Evolutionary conservation across 2,113 vertebrate species (phyloP).

Genomic region (Vicugna pacos): DNA sequence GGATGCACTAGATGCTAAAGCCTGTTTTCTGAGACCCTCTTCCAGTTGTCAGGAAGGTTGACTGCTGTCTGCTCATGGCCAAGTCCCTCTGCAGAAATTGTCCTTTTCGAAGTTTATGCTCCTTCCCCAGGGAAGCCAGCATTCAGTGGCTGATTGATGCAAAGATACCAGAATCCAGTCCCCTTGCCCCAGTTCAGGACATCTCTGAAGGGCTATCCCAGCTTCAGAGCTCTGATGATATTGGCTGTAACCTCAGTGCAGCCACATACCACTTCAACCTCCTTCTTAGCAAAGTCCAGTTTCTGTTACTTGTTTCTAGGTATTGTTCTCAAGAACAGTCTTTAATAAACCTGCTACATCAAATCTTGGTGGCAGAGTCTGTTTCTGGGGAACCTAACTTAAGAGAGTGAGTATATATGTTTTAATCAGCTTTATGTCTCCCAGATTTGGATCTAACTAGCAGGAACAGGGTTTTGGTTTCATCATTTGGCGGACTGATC

Average conservation of each 20-base stretch:
- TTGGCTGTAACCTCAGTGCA: background rate
- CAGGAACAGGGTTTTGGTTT: constrained; percentile 5
- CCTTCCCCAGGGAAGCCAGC: background rate
- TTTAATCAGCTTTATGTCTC: background rate
- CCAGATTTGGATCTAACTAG: background rate
- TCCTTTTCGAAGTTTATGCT: background rate
- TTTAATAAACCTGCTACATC: constrained; percentile 14
- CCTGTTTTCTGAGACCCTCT: background rate
- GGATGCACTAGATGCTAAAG: background rate
- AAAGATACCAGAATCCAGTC: background rate
- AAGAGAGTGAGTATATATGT: background rate
- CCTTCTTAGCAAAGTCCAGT: background rate
- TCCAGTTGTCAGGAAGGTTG: background rate
- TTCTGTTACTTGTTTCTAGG: background rate
- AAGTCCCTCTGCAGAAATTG: background rate
- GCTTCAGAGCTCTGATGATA: background rate
- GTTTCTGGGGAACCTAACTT: background rate
- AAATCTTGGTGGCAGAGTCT: background rate
- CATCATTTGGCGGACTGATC: background rate
- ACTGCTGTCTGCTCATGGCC: background rate
- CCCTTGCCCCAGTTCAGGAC: background rate
- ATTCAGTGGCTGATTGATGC: background rate
- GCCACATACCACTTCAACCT: background rate
- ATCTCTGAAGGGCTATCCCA: background rate
- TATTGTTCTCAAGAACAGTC: background rate